phyloP scores from a whole-genome alignment of 2,113 vertebrate species.

The Macroglossus sobrinus region DNA sequence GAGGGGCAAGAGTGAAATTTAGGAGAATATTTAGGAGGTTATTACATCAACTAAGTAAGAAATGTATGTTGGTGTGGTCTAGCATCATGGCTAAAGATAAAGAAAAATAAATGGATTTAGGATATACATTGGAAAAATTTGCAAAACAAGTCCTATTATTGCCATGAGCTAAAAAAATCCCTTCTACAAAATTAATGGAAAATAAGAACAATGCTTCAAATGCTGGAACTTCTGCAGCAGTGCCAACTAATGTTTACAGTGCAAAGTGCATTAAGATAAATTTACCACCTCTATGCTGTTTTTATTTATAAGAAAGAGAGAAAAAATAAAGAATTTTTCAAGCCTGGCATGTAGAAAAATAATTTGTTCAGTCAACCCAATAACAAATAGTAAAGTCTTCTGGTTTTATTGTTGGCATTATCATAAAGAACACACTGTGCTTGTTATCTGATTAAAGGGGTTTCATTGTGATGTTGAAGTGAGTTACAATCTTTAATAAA shows the following conservation, averaged over 20 bases:
- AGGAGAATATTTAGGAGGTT: not conserved
- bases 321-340: slow-evolving; percentile 59
- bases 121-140: not conserved
- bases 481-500: slow-evolving; percentile 71
- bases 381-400: slow-evolving; percentile 62
- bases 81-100: not conserved
- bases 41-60: not conserved
- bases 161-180: not conserved
- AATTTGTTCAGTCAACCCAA: slow-evolving; percentile 46
- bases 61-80: not conserved
- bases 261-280: not conserved
- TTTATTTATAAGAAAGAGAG: slow-evolving; percentile 54
- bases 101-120: not conserved
- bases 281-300: not conserved
- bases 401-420: slow-evolving; percentile 63
- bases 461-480: slow-evolving; percentile 50
- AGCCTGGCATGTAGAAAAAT: slow-evolving; percentile 53
- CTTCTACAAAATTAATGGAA: not conserved
- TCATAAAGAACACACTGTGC: slow-evolving; percentile 64
- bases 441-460: slow-evolving; percentile 58
- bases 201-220: not conserved
- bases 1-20: not conserved
- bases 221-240: not conserved
- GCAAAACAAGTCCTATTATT: not conserved
- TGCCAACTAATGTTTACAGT: not conserved